A percentile compares a stretch with the other conserved stretches of the same genome.
Evolutionary conservation across 1,140 invertebrate species (phyloP).

Genomic region (Hypsibius dujardini): DNA sequence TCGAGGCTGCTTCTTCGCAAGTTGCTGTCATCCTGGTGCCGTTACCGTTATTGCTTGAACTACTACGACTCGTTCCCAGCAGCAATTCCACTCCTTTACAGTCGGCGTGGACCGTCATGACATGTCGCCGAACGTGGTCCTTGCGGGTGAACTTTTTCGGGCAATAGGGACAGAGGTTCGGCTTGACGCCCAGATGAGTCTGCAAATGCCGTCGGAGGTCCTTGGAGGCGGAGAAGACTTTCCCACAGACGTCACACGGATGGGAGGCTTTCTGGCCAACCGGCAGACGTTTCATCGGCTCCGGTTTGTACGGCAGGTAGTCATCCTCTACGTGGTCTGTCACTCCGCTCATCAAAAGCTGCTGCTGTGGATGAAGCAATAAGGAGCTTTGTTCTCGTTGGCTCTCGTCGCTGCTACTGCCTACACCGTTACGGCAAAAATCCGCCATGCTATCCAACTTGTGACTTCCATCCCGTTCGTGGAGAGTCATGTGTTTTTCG

Average conservation of each 20-base stretch:
- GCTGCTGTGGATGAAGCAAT: neutral
- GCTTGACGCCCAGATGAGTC: slow-evolving; percentile 15
- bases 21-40: no score
- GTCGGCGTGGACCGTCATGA: neutral
- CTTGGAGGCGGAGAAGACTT: slow-evolving; percentile 14
- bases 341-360: neutral
- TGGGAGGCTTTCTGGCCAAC: neutral
- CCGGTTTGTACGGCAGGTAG: neutral
- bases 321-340: neutral
- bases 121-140: slow-evolving; percentile 5
- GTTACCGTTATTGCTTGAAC: no score
- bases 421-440: neutral
- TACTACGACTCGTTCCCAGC: no score
- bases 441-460: neutral
- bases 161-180: slow-evolving; percentile 14
- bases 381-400: neutral
- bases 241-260: neutral
- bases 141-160: slow-evolving; percentile 14
- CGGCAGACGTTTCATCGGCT: neutral
- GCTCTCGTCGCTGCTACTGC: neutral
- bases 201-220: slow-evolving; percentile 11
- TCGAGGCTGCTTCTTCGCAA: no score
- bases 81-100: no score
- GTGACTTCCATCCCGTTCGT: neutral
- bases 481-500: slow-evolving; percentile 1